Percentiles rank a stretch among this genome's conserved stretches.
Evolutionary conservation across 2,113 vertebrate genomes (phyloP).

Genomic region (Oncorhynchus masou): DNA sequence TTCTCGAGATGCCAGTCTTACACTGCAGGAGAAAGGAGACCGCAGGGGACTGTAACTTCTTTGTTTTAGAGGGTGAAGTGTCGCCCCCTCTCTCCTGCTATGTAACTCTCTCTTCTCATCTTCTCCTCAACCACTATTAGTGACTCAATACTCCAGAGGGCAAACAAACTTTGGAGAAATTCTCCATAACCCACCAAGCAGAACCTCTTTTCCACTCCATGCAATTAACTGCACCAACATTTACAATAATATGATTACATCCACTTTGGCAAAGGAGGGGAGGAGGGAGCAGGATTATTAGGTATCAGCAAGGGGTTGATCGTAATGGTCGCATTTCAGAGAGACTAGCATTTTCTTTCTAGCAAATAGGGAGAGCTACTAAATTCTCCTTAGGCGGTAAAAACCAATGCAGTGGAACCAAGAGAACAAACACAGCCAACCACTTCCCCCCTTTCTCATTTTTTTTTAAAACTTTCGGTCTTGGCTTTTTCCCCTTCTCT

Average conservation of each 20-base stretch:
- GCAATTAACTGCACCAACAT: constrained; percentile 99
- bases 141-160: constrained; percentile 82
- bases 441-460: constrained; percentile 58
- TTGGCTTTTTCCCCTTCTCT: constrained; percentile 82
- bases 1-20: too few species aligned
- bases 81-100: neutral
- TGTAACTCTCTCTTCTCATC: constrained; percentile 59
- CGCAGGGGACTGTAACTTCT: too few species aligned
- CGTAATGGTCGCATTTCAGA: constrained; percentile 96
- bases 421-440: constrained; percentile 93
- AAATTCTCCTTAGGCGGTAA: constrained; percentile 99
- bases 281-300: constrained; percentile 96
- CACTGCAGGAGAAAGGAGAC: too few species aligned
- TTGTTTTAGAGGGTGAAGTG: too few species aligned
- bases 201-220: constrained; percentile 98
- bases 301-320: constrained; percentile 99
- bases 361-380: constrained; percentile 96
- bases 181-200: constrained; percentile 88
- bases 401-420: constrained; percentile 99
- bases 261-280: constrained; percentile 89
- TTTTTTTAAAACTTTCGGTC: constrained; percentile 16
- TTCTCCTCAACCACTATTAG: constrained; percentile 74
- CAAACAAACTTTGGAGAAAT: constrained; percentile 95
- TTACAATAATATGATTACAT: constrained; percentile 99
- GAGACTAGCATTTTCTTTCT: constrained; percentile 98